Evolutionary conservation across 2,113 vertebrate species (phyloP), one percentile per base, ranked within the genome.

Genomic region (Scortum barcoo): DNA sequence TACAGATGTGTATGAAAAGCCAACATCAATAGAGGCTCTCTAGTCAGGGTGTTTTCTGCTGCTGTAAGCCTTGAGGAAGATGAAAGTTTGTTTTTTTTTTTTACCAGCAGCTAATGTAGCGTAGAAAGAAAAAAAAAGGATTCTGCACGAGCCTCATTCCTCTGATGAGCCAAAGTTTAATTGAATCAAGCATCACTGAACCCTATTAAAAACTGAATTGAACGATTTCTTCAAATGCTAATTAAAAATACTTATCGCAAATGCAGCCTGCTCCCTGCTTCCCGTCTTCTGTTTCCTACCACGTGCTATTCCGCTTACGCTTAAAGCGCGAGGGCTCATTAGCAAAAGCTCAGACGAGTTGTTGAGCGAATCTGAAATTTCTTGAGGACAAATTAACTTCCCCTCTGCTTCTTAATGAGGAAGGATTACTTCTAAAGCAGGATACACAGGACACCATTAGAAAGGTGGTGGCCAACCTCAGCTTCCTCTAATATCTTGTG

Each of bases 181-280:
- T 57, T 89, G 16, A 86, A 67, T 77, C 61, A 78, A 80, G 67
- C 46, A 30, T 54, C 26, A 36, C 22, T 81, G 56, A 93, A 85
- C 56, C 14, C 16, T 7, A 77, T 76, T 80, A 53, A 58, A 50
- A 80, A 61, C 36, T 0, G 2, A 77, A 82, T 67, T 67, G 19
- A 71, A 77, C 73, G 22, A 84, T 86, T 76, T 83, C 28, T 81
- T 85, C 77, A 28, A 46, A 88, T 81, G 83, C 42, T 78, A 89
- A 91, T 89, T 50, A 53, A 58, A 72, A 63, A 54, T 12, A 69
- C 57, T 81, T 65, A 78, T 67, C 62, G 1, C 40, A 70, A 76
- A 71, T 14, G 54, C 36, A 57, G 60, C 30, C 54, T 67, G 16
- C 42, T 7, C 60, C 42, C 78, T 50, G 68, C 53, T 71, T 68